Base-by-base conservation (phyloP, 2,888 invertebrate genomes). In the Habroteleia sp. region DNA sequence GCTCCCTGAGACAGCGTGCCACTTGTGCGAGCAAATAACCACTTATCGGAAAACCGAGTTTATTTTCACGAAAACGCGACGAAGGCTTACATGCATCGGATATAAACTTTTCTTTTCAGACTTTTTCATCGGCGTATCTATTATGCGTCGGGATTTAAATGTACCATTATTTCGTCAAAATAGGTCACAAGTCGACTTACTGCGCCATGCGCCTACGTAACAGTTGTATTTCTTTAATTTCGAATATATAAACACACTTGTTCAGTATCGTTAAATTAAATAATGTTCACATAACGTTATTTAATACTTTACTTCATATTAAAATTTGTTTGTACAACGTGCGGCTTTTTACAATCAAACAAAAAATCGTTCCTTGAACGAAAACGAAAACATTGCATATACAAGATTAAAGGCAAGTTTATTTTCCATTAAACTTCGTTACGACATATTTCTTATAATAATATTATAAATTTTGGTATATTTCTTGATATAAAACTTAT, bases 11-110 rank as follows among this genome's bases (percentile, higher is more conserved):
- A 84, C 84, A 85, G 83, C 84, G 84, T 84, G 82, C 84, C 82
- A 85, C 85, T 85, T 84, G 85, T 82, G 83, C 82, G 81, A 84
- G 84, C 84, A 85, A 86, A 86, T 86, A 86, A 85, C 81, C 83
- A 83, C 83, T 85, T 85, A 85, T 85, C 84, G 85, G 85, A 82
- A 83, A 85, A 85, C 80, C 82, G 83, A 85, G 85, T 85, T 85
- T 85, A 85, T 85, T 85, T 85, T 84, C 80, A 74, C 81, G 81
- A 76, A 76, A 72, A 65, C 72, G 79, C 79, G 79, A 76, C 77
- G 76, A 65, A 80, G 80, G 66, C 71, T 74, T 72, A 68, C 58
- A 63, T 63, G 76, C 68, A 66, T 68, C 62, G 63, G 44, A 50
- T 72, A 68, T 72, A 58, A 62, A 68, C 52, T 72, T 72, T 76